Evolutionary conservation across 1,140 invertebrate genomes (phyloP), one percentile per base, ranked within the genome.

Genomic region (Macrobrachium rosenbergii): DNA sequence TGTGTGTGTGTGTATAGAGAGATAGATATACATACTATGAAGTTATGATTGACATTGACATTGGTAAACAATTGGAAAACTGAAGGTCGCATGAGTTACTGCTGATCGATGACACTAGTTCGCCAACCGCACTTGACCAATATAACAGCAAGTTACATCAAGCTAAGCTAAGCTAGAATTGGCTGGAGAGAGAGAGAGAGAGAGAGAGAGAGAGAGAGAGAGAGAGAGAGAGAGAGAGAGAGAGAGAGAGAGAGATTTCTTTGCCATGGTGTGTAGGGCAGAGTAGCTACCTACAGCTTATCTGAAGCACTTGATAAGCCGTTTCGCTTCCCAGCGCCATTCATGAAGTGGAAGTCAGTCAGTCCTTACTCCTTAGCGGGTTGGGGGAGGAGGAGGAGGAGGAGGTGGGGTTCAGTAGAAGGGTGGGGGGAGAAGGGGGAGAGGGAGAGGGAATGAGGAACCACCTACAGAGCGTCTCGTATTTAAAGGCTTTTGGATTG

Each of bases 181-280:
- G 28, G 14, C 37, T 19, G 21, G 43, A 77, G 45, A 52, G 73
- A 75, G 37, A n/a, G n/a, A 76, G 7, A n/a, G 28, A 76, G 23
- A 14, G 43, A 76, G 73, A 76, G n/a, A 76, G 73, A 76, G 28
- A 52, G 73, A 76, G 73, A 76, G 37, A 76, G 73, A 43, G 45
- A 52, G 45, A 52, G 45, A 52, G 45, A 52, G 45, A 52, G 67
- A 21, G 67, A 72, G 67, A 12, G 5, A 19, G 21, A n/a, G 14
- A 72, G 67, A 37, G 67, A n/a, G n/a, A n/a, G n/a, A 28, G n/a
- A 14, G 69, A 37, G 17, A 11, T 23, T 16, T 23, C 23, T 16
- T 23, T 72, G 19, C 23, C 21, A 12, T 72, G 69, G 21, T 28
- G 69, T 28, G 69, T 5, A n/a, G 5, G 16, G 7, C 21, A 23